phyloP scores from a whole-genome alignment of 1,140 invertebrate species.

The Lepidurus arcticus region DNA sequence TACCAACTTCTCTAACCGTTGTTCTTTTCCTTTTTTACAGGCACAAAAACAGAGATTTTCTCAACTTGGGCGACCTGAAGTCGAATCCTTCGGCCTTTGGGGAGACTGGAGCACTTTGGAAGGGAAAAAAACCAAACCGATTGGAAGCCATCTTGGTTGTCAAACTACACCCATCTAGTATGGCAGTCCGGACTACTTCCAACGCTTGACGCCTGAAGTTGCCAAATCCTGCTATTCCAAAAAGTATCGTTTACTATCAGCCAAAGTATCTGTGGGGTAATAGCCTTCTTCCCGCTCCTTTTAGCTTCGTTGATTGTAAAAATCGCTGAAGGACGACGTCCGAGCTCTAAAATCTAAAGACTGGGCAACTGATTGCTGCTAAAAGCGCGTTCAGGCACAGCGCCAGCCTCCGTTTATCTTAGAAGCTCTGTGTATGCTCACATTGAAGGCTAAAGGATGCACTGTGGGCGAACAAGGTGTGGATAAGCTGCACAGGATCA shows the following conservation, averaged over 20 bases:
- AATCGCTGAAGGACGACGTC: not conserved
- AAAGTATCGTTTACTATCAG: not conserved
- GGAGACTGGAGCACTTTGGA: not conserved
- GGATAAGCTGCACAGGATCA: not conserved
- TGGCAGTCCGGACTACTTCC: not conserved
- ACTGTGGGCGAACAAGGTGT: slow-evolving; percentile 3
- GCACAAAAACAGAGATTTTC: not conserved
- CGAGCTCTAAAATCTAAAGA: not conserved
- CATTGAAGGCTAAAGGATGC: not conserved
- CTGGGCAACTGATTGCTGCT: not conserved
- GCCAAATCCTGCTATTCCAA: not conserved
- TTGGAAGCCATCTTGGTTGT: not conserved
- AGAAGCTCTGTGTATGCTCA: slow-evolving; percentile 5
- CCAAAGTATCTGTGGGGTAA: not conserved
- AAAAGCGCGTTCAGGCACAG: not conserved
- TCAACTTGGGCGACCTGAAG: not conserved
- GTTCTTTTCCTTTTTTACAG: not conserved
- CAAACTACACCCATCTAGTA: not conserved
- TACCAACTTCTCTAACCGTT: not conserved
- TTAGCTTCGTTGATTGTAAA: not conserved
- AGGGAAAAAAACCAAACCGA: not conserved
- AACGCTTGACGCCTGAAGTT: not conserved
- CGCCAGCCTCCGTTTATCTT: not conserved
- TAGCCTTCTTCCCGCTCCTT: not conserved
- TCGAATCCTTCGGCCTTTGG: not conserved